A percentile compares a stretch with the other conserved stretches of the same genome.
Conservation (phyloP, 1,140 invertebrate genomes). For the Drosophila jambulina region DNA sequence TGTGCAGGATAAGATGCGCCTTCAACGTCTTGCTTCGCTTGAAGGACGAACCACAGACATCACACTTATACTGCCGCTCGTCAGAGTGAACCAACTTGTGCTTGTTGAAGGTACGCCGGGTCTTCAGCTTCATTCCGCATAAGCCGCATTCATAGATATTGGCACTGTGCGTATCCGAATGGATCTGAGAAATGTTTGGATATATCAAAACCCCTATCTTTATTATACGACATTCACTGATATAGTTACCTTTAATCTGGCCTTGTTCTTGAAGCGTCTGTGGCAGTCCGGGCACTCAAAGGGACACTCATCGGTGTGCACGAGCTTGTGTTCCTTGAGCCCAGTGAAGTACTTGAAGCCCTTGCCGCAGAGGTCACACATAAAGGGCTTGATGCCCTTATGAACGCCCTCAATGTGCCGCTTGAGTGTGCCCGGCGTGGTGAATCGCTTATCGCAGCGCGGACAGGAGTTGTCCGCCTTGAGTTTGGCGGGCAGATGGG, state of each 20-base stretch:
- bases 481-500: constrained; percentile 84
- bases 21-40: constrained; percentile 84
- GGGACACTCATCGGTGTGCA: constrained; percentile 86
- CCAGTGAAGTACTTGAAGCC: constrained; percentile 85
- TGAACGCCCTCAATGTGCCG: constrained; percentile 85
- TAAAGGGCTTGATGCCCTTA: constrained; percentile 85
- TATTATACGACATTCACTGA: background rate
- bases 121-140: constrained; percentile 85
- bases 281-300: constrained; percentile 85
- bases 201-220: background rate
- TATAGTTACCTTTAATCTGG: constrained; percentile 66
- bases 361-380: constrained; percentile 86
- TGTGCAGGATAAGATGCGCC: constrained; percentile 85
- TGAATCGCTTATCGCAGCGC: constrained; percentile 78
- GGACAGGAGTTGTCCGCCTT: constrained; percentile 79
- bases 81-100: constrained; percentile 86
- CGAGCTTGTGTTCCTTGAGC: constrained; percentile 85
- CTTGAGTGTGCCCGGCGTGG: constrained; percentile 72
- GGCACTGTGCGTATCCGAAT: constrained; percentile 85
- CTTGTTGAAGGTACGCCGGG: constrained; percentile 85
- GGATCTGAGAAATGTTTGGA: constrained; percentile 35
- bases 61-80: constrained; percentile 84
- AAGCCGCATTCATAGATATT: constrained; percentile 85
- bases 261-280: constrained; percentile 84
- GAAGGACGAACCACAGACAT: constrained; percentile 79